Percentiles rank a stretch among this genome's conserved stretches.
Evolutionary conservation across 2,797 vertebrate species (phyloP).

Genomic region (Mergus octosetaceus): DNA sequence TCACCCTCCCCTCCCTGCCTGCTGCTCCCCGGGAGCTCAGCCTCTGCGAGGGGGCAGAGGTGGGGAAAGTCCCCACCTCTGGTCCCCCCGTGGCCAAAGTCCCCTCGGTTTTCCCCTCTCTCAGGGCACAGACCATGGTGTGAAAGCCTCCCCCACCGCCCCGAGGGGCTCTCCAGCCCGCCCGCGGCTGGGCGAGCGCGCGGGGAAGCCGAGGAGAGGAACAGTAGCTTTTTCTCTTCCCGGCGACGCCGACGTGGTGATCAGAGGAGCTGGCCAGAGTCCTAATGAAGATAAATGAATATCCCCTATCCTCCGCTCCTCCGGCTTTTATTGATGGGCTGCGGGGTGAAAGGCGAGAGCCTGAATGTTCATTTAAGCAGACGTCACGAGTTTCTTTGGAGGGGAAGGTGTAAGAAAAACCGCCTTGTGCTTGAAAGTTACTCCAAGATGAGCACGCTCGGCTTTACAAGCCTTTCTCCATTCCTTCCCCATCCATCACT

Average conservation of each 20-base stretch:
- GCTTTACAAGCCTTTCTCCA: constrained; percentile 53
- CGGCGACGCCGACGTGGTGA: constrained; percentile 29
- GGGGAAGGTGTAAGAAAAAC: constrained; percentile 66
- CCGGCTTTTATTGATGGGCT: constrained; percentile 78
- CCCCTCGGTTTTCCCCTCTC: rapidly evolving
- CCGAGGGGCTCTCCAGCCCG: rapidly evolving
- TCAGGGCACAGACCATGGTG: not conserved
- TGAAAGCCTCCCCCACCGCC: not conserved
- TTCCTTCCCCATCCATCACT: constrained; percentile 75
- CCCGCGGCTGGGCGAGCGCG: not conserved
- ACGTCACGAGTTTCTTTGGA: not conserved
- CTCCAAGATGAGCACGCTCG: constrained; percentile 46
- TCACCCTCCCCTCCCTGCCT: not conserved
- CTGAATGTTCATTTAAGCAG: constrained; percentile 71
- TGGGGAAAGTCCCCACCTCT: not conserved
- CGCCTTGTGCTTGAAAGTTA: constrained; percentile 45
- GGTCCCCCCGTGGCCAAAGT: not conserved
- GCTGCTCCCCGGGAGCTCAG: rapidly evolving
- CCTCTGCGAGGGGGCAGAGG: not conserved
- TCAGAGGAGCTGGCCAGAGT: constrained; percentile 71
- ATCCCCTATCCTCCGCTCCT: constrained; percentile 46
- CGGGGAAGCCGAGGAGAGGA: not conserved
- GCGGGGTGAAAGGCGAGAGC: constrained; percentile 76
- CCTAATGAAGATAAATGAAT: constrained; percentile 80
- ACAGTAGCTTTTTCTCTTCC: constrained; percentile 59